These are phyloP conservation scores for Cantharis rufa DNA, from an alignment of 2,888 invertebrate genomes.

Conservation along the genomic window DNA sequence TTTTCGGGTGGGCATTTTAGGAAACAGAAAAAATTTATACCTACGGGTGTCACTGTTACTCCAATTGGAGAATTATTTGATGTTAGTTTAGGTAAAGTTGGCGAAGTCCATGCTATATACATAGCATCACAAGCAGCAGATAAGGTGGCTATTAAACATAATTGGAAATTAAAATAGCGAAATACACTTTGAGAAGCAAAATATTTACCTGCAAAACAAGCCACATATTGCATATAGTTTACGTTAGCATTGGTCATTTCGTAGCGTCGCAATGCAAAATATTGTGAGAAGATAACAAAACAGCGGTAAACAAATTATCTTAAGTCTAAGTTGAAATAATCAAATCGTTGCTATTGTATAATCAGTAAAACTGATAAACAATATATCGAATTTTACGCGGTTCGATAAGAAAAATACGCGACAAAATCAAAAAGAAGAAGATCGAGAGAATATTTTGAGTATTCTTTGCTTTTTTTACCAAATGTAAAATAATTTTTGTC, in stretches of 20 bases:
- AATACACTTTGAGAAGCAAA: background rate
- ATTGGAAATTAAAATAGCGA: background rate
- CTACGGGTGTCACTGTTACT: conserved; percentile 15
- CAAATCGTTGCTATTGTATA: background rate
- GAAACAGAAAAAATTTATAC: too few species aligned
- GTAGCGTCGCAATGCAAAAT: background rate
- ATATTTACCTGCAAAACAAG: background rate
- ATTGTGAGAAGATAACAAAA: background rate
- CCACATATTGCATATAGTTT: conserved; percentile 7
- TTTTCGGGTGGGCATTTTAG: too few species aligned
- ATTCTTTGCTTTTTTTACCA: background rate
- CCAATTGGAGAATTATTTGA: conserved; percentile 22
- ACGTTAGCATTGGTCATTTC: background rate
- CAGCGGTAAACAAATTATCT: background rate
- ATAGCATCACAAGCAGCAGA: conserved; percentile 30
- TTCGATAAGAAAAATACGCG: background rate
- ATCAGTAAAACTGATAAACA: background rate
- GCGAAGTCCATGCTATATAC: conserved; percentile 60
- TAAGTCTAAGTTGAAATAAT: background rate
- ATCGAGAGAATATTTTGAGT: background rate
- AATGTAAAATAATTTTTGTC: background rate
- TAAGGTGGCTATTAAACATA: background rate
- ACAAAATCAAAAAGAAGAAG: background rate
- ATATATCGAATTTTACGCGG: background rate
- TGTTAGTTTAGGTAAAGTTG: conserved; percentile 60